Evolutionary conservation across 2,888 invertebrate genomes (phyloP).

Genomic region (Orgyia antiqua): DNA sequence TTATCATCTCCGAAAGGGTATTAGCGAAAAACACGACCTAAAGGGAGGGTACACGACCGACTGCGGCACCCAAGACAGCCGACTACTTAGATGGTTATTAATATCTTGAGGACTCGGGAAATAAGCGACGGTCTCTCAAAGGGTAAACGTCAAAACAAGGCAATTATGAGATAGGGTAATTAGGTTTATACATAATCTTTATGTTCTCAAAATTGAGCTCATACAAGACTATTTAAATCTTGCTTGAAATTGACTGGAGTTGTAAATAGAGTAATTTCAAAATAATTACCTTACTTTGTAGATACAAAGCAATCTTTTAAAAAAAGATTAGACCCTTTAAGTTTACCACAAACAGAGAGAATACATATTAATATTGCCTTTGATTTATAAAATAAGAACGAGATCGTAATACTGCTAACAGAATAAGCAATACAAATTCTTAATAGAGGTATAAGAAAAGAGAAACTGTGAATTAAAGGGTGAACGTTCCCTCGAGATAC

Average conservation of each 20-base stretch:
- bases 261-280: no score
- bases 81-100: slow-evolving; percentile 70
- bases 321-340: no score
- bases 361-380: no score
- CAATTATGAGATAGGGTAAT: slow-evolving; percentile 73
- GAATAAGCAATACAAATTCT: no score
- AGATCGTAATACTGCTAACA: no score
- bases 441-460: slow-evolving; percentile 12
- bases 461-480: slow-evolving; percentile 11
- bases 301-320: neutral
- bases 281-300: neutral
- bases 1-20: slow-evolving; percentile 72
- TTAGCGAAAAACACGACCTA: slow-evolving; percentile 68
- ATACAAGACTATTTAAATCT: slow-evolving; percentile 18
- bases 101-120: slow-evolving; percentile 68
- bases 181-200: slow-evolving; percentile 66
- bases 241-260: slow-evolving; percentile 1
- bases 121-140: slow-evolving; percentile 67
- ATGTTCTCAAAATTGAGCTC: slow-evolving; percentile 42
- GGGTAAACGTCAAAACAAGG: slow-evolving; percentile 74
- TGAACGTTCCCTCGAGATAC: slow-evolving; percentile 14
- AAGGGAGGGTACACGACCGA: slow-evolving; percentile 35
- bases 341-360: no score
- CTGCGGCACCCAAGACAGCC: slow-evolving; percentile 56
- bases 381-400: no score